Evolutionary conservation across 2,888 invertebrate species (phyloP).

Genomic region (Phrixothrix hirtus): DNA sequence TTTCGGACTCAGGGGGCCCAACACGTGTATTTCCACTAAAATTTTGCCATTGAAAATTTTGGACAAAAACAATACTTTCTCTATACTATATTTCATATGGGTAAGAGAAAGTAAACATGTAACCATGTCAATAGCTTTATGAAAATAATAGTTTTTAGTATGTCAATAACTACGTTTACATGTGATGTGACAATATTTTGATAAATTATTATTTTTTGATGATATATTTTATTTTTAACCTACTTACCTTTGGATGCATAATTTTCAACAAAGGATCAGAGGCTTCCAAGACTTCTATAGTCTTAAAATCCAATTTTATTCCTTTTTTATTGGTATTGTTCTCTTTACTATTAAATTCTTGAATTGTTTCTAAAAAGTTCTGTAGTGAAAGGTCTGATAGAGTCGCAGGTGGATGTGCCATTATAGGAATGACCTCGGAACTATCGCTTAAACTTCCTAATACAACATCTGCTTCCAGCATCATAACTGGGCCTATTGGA

Average conservation of each 20-base stretch:
- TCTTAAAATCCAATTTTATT: constrained; percentile 87
- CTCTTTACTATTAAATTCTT: constrained; percentile 60
- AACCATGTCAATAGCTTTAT: no score
- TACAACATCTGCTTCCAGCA: constrained; percentile 86
- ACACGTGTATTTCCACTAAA: no score
- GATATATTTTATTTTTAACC: no score
- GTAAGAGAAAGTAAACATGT: no score
- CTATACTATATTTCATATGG: no score
- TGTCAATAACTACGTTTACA: no score
- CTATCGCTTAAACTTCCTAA: constrained; percentile 63
- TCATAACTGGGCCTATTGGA: constrained; percentile 47
- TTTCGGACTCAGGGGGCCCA: no score
- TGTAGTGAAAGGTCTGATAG: constrained; percentile 76
- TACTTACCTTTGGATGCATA: constrained; percentile 23
- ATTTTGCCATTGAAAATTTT: background rate
- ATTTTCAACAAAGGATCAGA: constrained; percentile 59
- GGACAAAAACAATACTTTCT: no score
- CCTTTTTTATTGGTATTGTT: constrained; percentile 65
- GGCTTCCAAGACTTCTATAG: constrained; percentile 69
- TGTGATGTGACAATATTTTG: no score
- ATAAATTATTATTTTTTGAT: background rate
- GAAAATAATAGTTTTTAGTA: no score
- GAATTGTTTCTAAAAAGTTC: constrained; percentile 63
- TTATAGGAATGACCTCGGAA: constrained; percentile 67
- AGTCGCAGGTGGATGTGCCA: constrained; percentile 81